A percentile compares a stretch with the other conserved stretches of the same genome.
phyloP scores from a whole-genome alignment of 1,140 invertebrate species.

The Bombyx mandarina region DNA sequence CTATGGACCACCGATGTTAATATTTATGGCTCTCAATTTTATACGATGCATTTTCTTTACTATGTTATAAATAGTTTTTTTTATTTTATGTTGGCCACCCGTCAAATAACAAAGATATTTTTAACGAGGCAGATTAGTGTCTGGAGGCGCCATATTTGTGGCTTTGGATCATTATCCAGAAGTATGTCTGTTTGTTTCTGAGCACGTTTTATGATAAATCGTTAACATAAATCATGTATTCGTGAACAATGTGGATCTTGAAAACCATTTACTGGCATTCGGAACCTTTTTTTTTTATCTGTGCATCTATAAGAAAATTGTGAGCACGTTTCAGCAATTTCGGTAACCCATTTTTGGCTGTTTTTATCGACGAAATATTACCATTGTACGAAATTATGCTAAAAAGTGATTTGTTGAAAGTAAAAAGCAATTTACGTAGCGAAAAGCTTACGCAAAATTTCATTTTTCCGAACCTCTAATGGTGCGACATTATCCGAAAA shows the following conservation, averaged over 20 bases:
- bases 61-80: conserved; percentile 52
- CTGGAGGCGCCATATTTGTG: conserved; percentile 29
- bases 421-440: conserved; percentile 29
- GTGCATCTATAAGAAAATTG: no score
- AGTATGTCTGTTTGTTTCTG: conserved; percentile 17
- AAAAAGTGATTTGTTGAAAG: conserved; percentile 19
- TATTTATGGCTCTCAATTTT: conserved; percentile 55
- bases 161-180: conserved; percentile 23
- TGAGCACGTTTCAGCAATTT: conserved; percentile 13
- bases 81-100: conserved; percentile 52
- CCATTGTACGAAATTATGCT: conserved; percentile 13
- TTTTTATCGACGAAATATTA: conserved; percentile 12
- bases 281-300: no score
- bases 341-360: conserved; percentile 9
- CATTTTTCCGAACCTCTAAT: conserved; percentile 48
- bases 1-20: conserved; percentile 46
- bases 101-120: conserved; percentile 48
- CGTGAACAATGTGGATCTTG: neutral
- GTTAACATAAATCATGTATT: conserved; percentile 16
- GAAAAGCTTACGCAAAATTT: conserved; percentile 39
- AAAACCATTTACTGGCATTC: neutral
- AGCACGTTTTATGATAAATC: conserved; percentile 11
- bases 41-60: conserved; percentile 49
- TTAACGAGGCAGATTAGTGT: conserved; percentile 36
- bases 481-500: conserved; percentile 49